A percentile compares a stretch with the other conserved stretches of the same genome.
Evolutionary conservation across 2,888 invertebrate genomes (phyloP).

Genomic region (Caenorhabditis sp.): DNA sequence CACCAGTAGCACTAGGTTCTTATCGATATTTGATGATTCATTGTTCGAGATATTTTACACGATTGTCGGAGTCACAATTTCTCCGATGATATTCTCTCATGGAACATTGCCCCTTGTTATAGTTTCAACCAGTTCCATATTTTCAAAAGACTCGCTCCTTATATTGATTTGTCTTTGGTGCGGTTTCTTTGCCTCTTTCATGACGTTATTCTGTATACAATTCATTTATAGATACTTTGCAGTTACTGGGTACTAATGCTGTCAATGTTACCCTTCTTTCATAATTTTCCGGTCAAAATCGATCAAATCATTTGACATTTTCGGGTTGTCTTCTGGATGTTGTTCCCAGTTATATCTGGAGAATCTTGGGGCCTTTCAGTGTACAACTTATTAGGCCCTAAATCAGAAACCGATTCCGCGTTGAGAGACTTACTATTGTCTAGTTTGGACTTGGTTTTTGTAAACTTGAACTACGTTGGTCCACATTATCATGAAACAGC

Average conservation of each 20-base stretch:
- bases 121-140: no score
- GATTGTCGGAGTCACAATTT: no score
- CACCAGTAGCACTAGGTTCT: no score
- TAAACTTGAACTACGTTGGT: no score
- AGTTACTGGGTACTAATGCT: constrained; percentile 7
- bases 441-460: constrained; percentile 7
- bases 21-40: no score
- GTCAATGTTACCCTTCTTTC: no score
- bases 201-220: constrained; percentile 14
- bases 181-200: constrained; percentile 12
- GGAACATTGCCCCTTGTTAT: no score
- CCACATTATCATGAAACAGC: no score
- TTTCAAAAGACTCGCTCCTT: no score
- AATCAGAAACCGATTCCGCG: not conserved
- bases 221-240: constrained; percentile 17
- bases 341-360: not conserved
- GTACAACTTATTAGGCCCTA: not conserved
- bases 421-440: not conserved
- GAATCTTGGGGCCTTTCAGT: not conserved
- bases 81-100: no score
- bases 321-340: not conserved
- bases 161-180: not conserved
- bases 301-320: constrained; percentile 1
- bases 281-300: not conserved
- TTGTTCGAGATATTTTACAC: no score